Percentiles rank a stretch among this genome's conserved stretches.
Evolutionary conservation across 2,888 invertebrate genomes (phyloP).

Genomic region (Gortyna flavago): DNA sequence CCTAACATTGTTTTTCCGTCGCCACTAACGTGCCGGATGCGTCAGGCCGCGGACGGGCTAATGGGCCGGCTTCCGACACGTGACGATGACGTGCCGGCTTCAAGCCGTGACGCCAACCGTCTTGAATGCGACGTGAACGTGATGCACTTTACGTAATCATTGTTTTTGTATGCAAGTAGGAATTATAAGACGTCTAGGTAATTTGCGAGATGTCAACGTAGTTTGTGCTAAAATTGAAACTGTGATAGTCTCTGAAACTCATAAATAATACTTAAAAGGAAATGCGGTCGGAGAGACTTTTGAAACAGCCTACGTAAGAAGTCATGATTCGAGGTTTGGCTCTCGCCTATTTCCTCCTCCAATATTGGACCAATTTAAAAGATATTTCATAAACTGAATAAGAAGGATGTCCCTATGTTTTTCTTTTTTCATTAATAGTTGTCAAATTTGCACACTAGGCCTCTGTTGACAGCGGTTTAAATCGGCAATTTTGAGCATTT

Average conservation of each 20-base stretch:
- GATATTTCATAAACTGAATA: too few relatives aligned
- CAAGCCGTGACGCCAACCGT: constrained; percentile 73
- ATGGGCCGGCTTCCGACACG: constrained; percentile 81
- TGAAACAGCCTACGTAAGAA: too few relatives aligned
- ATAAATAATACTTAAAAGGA: too few relatives aligned
- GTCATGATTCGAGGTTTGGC: too few relatives aligned
- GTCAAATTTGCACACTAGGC: too few relatives aligned
- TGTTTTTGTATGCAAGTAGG: constrained; percentile 51
- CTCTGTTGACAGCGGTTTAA: too few relatives aligned
- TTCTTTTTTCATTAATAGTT: too few relatives aligned
- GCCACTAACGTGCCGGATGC: constrained; percentile 75
- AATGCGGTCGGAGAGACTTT: too few relatives aligned
- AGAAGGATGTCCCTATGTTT: too few relatives aligned
- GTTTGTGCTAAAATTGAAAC: background rate
- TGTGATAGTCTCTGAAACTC: background rate
- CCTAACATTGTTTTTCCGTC: constrained; percentile 68
- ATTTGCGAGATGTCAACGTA: constrained; percentile 5
- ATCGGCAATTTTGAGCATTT: too few relatives aligned
- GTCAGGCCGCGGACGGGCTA: constrained; percentile 79
- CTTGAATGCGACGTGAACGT: constrained; percentile 54
- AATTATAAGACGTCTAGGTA: constrained; percentile 18
- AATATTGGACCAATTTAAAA: too few relatives aligned
- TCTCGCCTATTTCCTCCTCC: too few relatives aligned
- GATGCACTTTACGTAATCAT: constrained; percentile 55
- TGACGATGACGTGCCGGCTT: constrained; percentile 63